Percentiles rank a stretch among this genome's conserved stretches.
These are phyloP conservation scores for Falco peregrinus DNA, from an alignment of 2,797 vertebrate genomes.

Conservation along the genomic window DNA sequence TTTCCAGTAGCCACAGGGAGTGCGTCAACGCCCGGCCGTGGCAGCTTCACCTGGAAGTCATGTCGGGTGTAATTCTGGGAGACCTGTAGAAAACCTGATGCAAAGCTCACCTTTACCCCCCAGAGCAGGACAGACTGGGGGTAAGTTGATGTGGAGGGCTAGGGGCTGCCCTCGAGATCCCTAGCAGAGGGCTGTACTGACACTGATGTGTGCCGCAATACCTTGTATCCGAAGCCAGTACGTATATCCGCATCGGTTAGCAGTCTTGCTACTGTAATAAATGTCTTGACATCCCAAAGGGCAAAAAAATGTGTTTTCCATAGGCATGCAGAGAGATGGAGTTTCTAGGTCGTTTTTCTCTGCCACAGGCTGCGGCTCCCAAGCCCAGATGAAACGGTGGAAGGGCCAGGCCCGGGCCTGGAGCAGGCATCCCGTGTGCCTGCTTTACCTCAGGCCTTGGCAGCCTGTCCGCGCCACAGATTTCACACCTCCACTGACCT, in stretches of 20 bases:
- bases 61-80: too few relatives aligned
- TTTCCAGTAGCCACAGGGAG: too few relatives aligned
- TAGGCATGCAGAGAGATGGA: too few relatives aligned
- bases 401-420: accelerated
- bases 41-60: too few relatives aligned
- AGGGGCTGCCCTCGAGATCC: background rate
- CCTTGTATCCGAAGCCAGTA: too few relatives aligned
- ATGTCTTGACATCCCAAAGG: too few relatives aligned
- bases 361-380: background rate
- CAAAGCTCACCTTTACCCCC: too few relatives aligned
- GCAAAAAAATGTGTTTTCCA: background rate
- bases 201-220: accelerated
- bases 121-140: too few relatives aligned
- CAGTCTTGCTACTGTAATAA: accelerated
- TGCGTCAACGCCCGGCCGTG: too few relatives aligned
- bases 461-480: accelerated
- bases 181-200: background rate
- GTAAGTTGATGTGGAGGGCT: too few relatives aligned
- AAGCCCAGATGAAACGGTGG: too few relatives aligned
- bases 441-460: background rate
- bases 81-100: too few relatives aligned
- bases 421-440: accelerated
- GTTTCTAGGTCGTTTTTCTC: background rate
- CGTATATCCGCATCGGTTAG: accelerated
- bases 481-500: background rate